Conservation (phyloP, 2,797 vertebrate species). For the Yasuhikotakia modesta region DNA sequence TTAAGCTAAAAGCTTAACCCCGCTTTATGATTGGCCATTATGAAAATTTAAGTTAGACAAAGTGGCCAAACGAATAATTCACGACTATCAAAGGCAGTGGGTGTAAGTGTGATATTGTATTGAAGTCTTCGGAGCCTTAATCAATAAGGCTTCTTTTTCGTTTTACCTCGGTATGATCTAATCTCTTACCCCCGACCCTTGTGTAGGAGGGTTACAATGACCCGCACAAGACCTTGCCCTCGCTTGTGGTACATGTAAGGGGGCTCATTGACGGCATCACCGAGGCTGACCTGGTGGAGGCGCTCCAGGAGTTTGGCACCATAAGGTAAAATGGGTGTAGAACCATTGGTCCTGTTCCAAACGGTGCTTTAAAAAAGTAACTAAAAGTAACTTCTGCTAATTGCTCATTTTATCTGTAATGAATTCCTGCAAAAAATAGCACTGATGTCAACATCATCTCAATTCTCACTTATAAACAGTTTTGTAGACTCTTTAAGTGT, state of each 20-base stretch:
- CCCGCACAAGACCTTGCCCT: conserved; percentile 92
- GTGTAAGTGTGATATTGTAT: background rate
- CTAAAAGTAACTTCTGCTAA: no score
- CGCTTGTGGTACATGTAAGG: conserved; percentile 91
- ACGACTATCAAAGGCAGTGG: background rate
- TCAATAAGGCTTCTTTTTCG: background rate
- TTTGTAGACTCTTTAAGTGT: no score
- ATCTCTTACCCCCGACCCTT: background rate
- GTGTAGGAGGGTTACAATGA: conserved; percentile 89
- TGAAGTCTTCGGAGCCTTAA: background rate
- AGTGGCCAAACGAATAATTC: no score
- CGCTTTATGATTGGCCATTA: no score
- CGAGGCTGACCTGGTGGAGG: conserved; percentile 92
- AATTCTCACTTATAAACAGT: no score
- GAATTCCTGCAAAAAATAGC: no score
- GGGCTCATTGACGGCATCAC: conserved; percentile 91
- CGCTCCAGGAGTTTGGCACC: conserved; percentile 92
- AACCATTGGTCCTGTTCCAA: background rate
- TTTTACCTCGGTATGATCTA: background rate
- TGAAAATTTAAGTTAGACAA: no score
- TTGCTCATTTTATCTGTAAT: no score
- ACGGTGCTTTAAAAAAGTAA: no score
- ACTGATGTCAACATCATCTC: no score
- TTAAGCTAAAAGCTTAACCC: background rate
- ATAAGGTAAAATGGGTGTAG: conserved; percentile 80